Conservation (phyloP, 2,888 invertebrate genomes). For the Lysandra bellargus region DNA sequence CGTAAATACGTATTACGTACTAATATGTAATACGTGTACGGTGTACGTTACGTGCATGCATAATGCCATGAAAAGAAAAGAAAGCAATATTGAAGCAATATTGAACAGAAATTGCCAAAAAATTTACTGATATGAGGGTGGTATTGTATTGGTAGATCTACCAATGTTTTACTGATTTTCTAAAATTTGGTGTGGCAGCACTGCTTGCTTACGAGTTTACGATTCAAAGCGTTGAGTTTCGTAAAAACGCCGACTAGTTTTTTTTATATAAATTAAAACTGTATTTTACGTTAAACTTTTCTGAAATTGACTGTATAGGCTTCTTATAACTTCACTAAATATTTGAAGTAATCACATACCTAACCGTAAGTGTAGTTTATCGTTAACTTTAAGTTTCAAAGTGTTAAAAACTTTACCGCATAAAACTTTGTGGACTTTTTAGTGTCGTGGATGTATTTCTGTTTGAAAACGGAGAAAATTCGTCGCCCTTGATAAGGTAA, state of each 20-base stretch:
- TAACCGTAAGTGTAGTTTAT: neutral
- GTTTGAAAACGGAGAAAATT: conserved; percentile 19
- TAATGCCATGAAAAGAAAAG: too few relatives aligned
- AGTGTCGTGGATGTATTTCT: conserved; percentile 23
- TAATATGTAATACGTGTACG: too few relatives aligned
- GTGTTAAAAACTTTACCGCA: conserved; percentile 24
- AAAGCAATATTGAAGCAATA: too few relatives aligned
- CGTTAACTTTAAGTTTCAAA: conserved; percentile 5
- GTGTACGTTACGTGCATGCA: too few relatives aligned
- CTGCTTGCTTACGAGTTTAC: neutral
- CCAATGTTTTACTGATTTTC: too few relatives aligned
- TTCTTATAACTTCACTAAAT: neutral
- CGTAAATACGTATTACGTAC: too few relatives aligned
- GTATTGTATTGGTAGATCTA: too few relatives aligned
- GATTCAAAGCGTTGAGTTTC: conserved; percentile 7
- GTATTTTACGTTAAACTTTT: neutral
- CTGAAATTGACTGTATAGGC: neutral
- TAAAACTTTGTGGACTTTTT: neutral
- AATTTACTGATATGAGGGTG: too few relatives aligned
- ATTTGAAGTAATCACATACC: neutral
- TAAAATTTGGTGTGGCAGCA: too few relatives aligned
- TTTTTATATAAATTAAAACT: neutral
- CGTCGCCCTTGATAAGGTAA: conserved; percentile 22
- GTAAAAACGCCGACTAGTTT: conserved; percentile 23
- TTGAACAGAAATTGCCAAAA: too few relatives aligned